These are phyloP conservation scores for Pterocles gutturalis DNA, from an alignment of 2,113 vertebrate genomes.

Conservation along the genomic window DNA sequence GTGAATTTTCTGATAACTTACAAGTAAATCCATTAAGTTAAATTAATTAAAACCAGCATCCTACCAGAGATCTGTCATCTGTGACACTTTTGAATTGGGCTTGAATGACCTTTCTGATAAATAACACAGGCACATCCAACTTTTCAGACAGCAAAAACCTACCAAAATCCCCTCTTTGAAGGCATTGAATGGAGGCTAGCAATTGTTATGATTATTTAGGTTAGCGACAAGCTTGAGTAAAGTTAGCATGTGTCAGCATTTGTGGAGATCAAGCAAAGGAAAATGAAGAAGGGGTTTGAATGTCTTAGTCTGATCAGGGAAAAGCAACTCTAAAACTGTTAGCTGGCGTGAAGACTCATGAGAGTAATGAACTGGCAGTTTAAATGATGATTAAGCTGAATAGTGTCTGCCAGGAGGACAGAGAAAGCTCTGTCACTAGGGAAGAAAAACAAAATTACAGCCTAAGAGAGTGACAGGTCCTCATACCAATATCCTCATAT, in stretches of 20 bases:
- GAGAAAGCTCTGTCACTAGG: conserved; percentile 8
- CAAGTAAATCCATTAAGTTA: conserved; percentile 62
- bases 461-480: neutral
- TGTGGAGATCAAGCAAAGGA: conserved; percentile 32
- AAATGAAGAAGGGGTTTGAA: conserved; percentile 8
- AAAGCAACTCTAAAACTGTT: conserved; percentile 33
- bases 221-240: neutral
- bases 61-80: conserved; percentile 24
- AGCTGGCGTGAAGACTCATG: neutral
- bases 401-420: conserved; percentile 14
- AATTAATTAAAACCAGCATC: conserved; percentile 39
- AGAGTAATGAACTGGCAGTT: conserved; percentile 45
- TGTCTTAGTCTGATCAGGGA: conserved; percentile 13
- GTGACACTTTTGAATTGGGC: neutral
- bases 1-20: conserved; percentile 46
- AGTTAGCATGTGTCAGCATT: conserved; percentile 36
- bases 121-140: neutral
- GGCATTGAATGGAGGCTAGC: neutral
- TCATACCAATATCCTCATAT: neutral
- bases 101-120: neutral
- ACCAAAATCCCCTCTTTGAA: conserved; percentile 12
- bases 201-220: conserved; percentile 41
- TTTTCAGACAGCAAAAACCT: neutral
- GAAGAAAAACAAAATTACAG: conserved; percentile 14
- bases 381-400: conserved; percentile 48